Evolutionary conservation across 2,113 vertebrate species (phyloP).

Genomic region (Brachypodius melanocephalos): DNA sequence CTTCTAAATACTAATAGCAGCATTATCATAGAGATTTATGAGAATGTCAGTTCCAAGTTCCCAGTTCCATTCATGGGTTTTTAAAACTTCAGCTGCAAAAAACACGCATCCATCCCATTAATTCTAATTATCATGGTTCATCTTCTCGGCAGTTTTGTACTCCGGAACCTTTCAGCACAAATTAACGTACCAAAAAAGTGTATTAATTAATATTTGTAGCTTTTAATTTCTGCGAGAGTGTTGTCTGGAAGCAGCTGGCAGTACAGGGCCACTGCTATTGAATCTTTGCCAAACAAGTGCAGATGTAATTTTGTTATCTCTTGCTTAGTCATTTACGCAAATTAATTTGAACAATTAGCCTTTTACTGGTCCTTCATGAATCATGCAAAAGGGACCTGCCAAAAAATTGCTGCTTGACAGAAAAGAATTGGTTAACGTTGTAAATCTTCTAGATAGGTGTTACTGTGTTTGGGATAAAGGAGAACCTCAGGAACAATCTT

Average conservation of each 20-base stretch:
- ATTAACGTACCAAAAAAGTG: constrained; percentile 92
- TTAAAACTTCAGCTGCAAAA: constrained; percentile 85
- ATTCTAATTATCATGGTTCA: constrained; percentile 91
- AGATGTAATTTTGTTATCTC: constrained; percentile 99
- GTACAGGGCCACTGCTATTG: constrained; percentile 85
- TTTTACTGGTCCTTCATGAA: constrained; percentile 94
- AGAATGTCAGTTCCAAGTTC: constrained; percentile 87
- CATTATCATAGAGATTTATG: constrained; percentile 92
- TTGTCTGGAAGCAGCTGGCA: constrained; percentile 92
- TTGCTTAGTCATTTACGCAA: constrained; percentile 96
- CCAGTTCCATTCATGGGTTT: constrained; percentile 81
- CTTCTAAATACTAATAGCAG: constrained; percentile 85
- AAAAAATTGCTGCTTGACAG: constrained; percentile 83
- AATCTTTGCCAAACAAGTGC: constrained; percentile 94
- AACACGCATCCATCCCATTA: constrained; percentile 87
- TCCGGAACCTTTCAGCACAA: constrained; percentile 89
- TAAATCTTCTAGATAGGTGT: constrained; percentile 71
- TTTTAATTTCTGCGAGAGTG: constrained; percentile 94
- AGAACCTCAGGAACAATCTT: neutral
- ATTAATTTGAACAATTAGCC: constrained; percentile 99
- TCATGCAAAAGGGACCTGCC: constrained; percentile 88
- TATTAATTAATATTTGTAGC: constrained; percentile 98
- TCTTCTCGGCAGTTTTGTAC: constrained; percentile 85
- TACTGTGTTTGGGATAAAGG: neutral
- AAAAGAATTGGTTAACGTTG: constrained; percentile 80